A percentile compares a stretch with the other conserved stretches of the same genome.
Evolutionary conservation across 2,888 invertebrate genomes (phyloP).

Genomic region (Andrena bicolor): DNA sequence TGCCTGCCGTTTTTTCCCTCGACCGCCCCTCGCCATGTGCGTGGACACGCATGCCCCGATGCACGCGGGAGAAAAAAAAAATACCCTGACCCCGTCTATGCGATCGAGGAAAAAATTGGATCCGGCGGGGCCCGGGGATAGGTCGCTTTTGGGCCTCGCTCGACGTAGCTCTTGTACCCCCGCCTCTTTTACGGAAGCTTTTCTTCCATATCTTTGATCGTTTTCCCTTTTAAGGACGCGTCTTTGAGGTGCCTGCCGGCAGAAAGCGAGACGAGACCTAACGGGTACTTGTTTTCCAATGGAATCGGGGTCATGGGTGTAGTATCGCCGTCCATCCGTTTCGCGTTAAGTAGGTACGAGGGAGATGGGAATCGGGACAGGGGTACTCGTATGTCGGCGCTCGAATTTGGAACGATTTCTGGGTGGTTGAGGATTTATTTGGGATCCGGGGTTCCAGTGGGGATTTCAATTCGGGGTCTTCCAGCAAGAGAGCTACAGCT

Average conservation of each 20-base stretch:
- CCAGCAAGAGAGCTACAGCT: no score
- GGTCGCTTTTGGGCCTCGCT: slow-evolving; percentile 17
- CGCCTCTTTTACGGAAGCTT: slow-evolving; percentile 60
- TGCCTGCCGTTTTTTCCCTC: slow-evolving; percentile 14
- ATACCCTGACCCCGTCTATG: slow-evolving; percentile 16
- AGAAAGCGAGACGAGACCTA: slow-evolving; percentile 63
- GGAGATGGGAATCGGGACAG: slow-evolving; percentile 2
- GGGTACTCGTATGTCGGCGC: neutral
- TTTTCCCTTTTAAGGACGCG: slow-evolving; percentile 63
- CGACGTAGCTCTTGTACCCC: slow-evolving; percentile 54
- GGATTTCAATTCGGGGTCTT: neutral
- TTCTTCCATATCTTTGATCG: slow-evolving; percentile 62
- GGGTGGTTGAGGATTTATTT: neutral
- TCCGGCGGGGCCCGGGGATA: slow-evolving; percentile 34
- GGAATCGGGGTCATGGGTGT: slow-evolving; percentile 57
- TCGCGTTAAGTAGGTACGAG: slow-evolving; percentile 4
- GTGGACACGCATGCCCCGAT: slow-evolving; percentile 22
- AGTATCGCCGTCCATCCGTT: slow-evolving; percentile 6
- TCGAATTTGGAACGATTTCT: slow-evolving; percentile 10
- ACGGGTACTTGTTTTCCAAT: slow-evolving; percentile 66
- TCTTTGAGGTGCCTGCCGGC: slow-evolving; percentile 37
- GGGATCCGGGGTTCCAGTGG: neutral
- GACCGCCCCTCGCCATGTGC: slow-evolving; percentile 42
- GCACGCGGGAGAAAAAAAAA: slow-evolving; percentile 37
- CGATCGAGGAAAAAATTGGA: slow-evolving; percentile 52